Evolutionary conservation across 2,888 invertebrate genomes (phyloP), one percentile per base, ranked within the genome.

Genomic region (Epirrhoe alternata): DNA sequence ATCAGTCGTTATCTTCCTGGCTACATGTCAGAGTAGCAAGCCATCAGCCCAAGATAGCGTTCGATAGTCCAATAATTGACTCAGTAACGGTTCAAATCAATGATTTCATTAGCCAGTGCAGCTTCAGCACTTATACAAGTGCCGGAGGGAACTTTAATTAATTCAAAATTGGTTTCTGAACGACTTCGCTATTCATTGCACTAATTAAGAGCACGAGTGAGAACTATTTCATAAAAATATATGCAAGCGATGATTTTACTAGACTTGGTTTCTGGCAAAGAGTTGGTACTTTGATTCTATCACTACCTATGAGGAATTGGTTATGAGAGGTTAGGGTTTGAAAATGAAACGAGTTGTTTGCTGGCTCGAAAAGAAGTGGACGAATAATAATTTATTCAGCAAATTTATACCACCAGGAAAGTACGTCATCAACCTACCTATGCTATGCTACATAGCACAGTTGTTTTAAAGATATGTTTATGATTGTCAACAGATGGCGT

Each of bases 11-110:
- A 31, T 42, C 64, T 60, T 60, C 24, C 33, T 33, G 55, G 50
- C 55, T 64, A 64, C 33, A 31, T 31, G 12, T 65, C 55, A 56
- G 35, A 51, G 47, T 54, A 61, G 31, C 33, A 59, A 38, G 17
- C 45, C 51, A 45, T 59, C 33, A 51, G 42, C 16, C 62, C 65
- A 71, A 82, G 81, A 73, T 67, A 57, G 54, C 58, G 54, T 38
- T 59, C 59, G 59, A 64, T 59, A 64, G 72, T 66, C 72, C 68
- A 70, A 75, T 81, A 82, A 82, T 82, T 81, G 82, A 77, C 77
- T 78, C 70, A 63, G 72, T 77, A 76, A 78, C 75, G 77, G 73
- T 76, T 79, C 74, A 74, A 76, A 77, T 77, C 75, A 74, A 75
- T 76, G 56, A 75, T 78, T 81, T 72, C 71, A 75, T 79, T 76